Evolutionary conservation across 2,113 vertebrate species (phyloP), one percentile per base, ranked within the genome.

Genomic region (Lagenorhynchus albirostris): DNA sequence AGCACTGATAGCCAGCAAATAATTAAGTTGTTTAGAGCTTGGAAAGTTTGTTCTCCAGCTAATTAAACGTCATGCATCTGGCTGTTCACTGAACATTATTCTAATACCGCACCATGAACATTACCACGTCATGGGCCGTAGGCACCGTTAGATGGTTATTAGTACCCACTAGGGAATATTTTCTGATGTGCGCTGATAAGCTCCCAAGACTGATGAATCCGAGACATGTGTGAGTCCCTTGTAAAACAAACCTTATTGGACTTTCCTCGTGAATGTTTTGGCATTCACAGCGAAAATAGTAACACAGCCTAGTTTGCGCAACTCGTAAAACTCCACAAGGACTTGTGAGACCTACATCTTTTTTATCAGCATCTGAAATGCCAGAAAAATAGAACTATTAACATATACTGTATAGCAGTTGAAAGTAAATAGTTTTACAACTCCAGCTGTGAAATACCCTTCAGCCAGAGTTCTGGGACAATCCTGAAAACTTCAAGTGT

Each of bases 341-440:
- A 50, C 33, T 97, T 97, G 23, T 58, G 7, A 96, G 83, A 97
- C 96, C 20, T 0, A 36, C 68, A 38, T 94, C 90, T 76, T 95
- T 96, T 95, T 96, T 82, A 38, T 53, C 80, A 95, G 85, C 93
- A 90, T 92, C 70, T 62, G 3, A 89, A 41, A 38, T n/a, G 44
- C 55, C n/a, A 80, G 47, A 71, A 96, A 98, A 97, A 87, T 79
- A 74, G 29, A 77, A 76, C 18, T 67, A 18, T 12, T 53, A 96
- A 68, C 97, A 97, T 90, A 50, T 25, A 74, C 33, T 68, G 77
- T 86, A 31, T 76, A 87, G 62, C 5, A 91, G 82, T 36, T 91
- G 58, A 95, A 96, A 76, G 50, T 91, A 98, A 97, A 93, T 88
- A 82, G 10, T 25, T 96, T 91, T 62, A 87, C 7, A 88, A 68